These are phyloP conservation scores for Drosophila recens DNA, from an alignment of 2,888 invertebrate species.

Conservation along the genomic window DNA sequence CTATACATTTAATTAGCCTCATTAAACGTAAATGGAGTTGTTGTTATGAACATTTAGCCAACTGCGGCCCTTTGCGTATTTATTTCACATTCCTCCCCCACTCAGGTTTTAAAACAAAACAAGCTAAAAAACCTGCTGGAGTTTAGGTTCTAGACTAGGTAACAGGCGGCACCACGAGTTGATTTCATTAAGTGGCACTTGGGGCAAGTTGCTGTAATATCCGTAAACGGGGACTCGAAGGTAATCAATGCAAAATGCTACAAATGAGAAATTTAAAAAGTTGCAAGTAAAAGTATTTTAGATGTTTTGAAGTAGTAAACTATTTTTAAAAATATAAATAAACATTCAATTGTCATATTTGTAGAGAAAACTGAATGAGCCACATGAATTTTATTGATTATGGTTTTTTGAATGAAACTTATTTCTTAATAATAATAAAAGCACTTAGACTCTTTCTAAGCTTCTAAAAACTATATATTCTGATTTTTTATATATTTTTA, in stretches of 20 bases:
- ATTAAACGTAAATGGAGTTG: constrained; percentile 75
- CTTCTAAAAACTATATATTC: too few relatives aligned
- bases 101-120: constrained; percentile 6
- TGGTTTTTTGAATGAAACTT: too few relatives aligned
- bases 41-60: constrained; percentile 39
- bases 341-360: too few relatives aligned
- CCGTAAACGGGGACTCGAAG: neutral
- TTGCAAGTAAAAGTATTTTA: neutral
- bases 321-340: too few relatives aligned
- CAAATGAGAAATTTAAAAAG: neutral
- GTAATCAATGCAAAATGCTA: constrained; percentile 8
- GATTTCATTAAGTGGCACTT: constrained; percentile 23
- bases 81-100: constrained; percentile 26
- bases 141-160: neutral
- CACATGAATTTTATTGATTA: too few relatives aligned
- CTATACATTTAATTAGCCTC: constrained; percentile 75
- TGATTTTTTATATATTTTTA: too few relatives aligned
- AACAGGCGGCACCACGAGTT: neutral
- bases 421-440: too few relatives aligned
- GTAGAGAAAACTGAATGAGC: too few relatives aligned
- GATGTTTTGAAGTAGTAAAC: too few relatives aligned
- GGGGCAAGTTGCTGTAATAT: constrained; percentile 3
- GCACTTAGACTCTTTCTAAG: too few relatives aligned
- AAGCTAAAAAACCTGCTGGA: neutral
- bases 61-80: constrained; percentile 35